Evolutionary conservation across 2,113 vertebrate species (phyloP), one percentile per base, ranked within the genome.

Genomic region (Semnornis frantzii): DNA sequence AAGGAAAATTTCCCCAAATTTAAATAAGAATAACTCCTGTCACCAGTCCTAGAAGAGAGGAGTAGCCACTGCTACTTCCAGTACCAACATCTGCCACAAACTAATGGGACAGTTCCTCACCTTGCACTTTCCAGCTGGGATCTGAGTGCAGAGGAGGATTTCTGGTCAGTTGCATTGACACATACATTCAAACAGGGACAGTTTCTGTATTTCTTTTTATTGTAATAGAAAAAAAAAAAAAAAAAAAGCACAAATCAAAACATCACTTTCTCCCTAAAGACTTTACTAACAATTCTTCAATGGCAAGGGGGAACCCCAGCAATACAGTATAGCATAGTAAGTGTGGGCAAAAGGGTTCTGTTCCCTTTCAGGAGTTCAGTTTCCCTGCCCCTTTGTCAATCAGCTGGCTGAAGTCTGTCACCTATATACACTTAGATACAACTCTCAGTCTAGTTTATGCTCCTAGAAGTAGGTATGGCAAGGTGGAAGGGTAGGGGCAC

Each of bases 151-250:
- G 64, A n/a, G 0, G 9, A 37, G 0, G 2, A 72, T 20, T 68
- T 63, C 44, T n/a, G 10, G 20, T 6, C 55, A 93, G 68, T 37
- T 85, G 82, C 52, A 44, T n/a, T 5, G 72, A 81, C 24, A 91
- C 27, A 81, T 2, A 52, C 8, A 77, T 46, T 75, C 64, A 62
- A 77, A 78, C 65, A 81, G 24, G 33, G 82, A 87, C 82, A 54
- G 19, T 15, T 81, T 70, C 73, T 94, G 80, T 78, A 97, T 71
- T 93, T 96, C n/a, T 94, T 93, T 98, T 98, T 97, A 98, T 97
- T 98, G 96, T 82, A 93, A 98, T 96, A 98, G 94, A 97, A 96
- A 96, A 85, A 94, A 96, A 96, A 96, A 82, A 95, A 86, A 12
- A 31, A 10, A 24, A 33, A 59, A 12, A 3, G 15, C 87, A 96